Base-by-base conservation (phyloP, 2,797 vertebrate genomes). In the Hozukius guyotensis region DNA sequence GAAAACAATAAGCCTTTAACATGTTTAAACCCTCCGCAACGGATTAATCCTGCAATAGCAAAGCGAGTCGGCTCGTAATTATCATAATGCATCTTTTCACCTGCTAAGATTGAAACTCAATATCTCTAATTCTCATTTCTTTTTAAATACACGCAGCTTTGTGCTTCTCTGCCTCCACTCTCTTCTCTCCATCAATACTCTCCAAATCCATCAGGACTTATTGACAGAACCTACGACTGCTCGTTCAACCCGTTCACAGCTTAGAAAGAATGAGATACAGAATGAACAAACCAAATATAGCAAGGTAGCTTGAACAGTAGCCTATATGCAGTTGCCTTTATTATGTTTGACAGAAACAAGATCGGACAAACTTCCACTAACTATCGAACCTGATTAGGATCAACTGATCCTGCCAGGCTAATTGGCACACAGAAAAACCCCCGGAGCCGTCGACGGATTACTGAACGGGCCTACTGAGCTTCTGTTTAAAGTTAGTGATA, bases 11-110 rank as follows among this genome's bases (percentile, higher is more conserved):
- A 81, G 42, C 52, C 13, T 57, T 59, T 65, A 61, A 78, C n/a
- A 34, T 27, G 5, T 72, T 73, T 73, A 34, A 80, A 77, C 18
- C 32, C 25, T 49, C 65, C 22, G 8, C 18, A n/a, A n/a, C 18
- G 3, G 53, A 78, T 71, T 12, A 74, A 59, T 79, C 60, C 29
- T 53, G 76, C 65, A 11, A 20, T 63, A 61, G 5, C 64, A 29
- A 22, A 4, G 52, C 2, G 20, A 68, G 68, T 16, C 16, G 6
- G 59, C 65, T 66, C 20, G 25, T 64, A n/a, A 66, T 72, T 12
- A 75, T 49, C 64, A 75, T 53, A 65, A 61, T 73, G 69, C 73
- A 56, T 72, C 77, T 75, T 78, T 81, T 69, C 63, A 63, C 0
- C 31, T 18, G 64, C 59, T 52, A 1, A 67, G 38, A 86, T 27